Base-by-base conservation (phyloP, 1,140 invertebrate genomes). In the Patella vulgata region DNA sequence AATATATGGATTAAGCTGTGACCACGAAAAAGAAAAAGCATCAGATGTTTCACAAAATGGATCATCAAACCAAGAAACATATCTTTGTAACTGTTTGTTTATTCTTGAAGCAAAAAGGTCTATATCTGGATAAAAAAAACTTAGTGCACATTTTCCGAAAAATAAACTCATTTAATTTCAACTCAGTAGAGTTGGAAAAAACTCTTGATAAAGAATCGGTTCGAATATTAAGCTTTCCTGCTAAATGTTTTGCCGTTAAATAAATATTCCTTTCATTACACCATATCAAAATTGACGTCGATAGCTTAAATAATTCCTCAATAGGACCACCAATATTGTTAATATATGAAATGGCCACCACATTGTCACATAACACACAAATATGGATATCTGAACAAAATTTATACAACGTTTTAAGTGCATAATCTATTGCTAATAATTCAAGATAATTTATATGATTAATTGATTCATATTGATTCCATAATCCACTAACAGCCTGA, bases 71-170 rank as follows among this genome's bases (percentile, higher is more conserved):
- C 59, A 74, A 8, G 64, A 69, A 14, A 63, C 53, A 66, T 63
- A 73, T 8, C 3, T 53, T 19, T 44, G 30, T 17, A 63, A 47
- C 51, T 65, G 50, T 31, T 27, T 36, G 60, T 72, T 74, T 17
- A 65, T 9, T n/a, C 64, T 31, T n/a, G 62, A 66, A 19, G 70
- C 62, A 66, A 75, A 75, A 12, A 75, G 33, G 48, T 68, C 68
- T 50, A 72, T 64, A 11, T 70, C 48, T 39, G 55, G 61, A 25
- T 6, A 17, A 31, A n/a, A 57, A 36, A 40, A 36, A n/a, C 39
- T 12, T 9, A 12, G 44, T 43, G 14, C 66, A 5, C 27, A 6
- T 42, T 11, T 50, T 25, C 12, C 59, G 2, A 66, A 69, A 71
- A 19, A 63, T 44, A 53, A 36, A 8, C 27, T 8, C 1, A 23